These are phyloP conservation scores for Archivesica marissinica DNA, from an alignment of 1,140 invertebrate genomes.

Conservation along the genomic window DNA sequence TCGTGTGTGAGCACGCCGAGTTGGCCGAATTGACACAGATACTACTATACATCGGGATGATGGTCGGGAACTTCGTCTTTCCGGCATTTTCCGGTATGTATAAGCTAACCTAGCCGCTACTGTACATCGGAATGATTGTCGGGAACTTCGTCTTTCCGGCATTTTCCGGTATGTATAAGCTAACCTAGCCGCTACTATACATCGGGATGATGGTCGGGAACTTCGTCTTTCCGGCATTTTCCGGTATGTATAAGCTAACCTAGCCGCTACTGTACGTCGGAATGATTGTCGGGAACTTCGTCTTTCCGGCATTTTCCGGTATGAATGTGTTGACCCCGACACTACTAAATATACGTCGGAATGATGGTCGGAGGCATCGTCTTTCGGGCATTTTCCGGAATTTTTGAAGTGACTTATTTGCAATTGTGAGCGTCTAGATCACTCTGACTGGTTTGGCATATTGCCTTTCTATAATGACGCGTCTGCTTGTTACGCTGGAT, in stretches of 20 bases:
- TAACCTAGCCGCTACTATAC: background rate
- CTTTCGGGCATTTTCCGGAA: no score
- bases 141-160: slow-evolving; percentile 37
- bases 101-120: background rate
- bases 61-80: slow-evolving; percentile 36
- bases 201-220: slow-evolving; percentile 34
- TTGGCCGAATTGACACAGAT: slow-evolving; percentile 24
- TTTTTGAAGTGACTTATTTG: no score
- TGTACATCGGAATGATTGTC: slow-evolving; percentile 34
- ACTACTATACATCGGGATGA: slow-evolving; percentile 26
- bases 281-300: slow-evolving; percentile 27
- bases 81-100: slow-evolving; percentile 29
- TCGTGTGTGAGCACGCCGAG: slow-evolving; percentile 17
- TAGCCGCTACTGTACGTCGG: slow-evolving; percentile 5
- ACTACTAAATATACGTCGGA: no score
- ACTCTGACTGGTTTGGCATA: no score
- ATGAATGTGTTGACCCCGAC: no score
- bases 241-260: slow-evolving; percentile 7
- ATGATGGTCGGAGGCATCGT: no score
- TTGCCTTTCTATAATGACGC: no score
- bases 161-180: slow-evolving; percentile 6
- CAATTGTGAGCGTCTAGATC: no score
- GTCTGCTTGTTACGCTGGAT: no score
- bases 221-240: slow-evolving; percentile 22
- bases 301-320: slow-evolving; percentile 32